phyloP scores from a whole-genome alignment of 2,113 vertebrate species.

The Chelonoidis abingdonii region DNA sequence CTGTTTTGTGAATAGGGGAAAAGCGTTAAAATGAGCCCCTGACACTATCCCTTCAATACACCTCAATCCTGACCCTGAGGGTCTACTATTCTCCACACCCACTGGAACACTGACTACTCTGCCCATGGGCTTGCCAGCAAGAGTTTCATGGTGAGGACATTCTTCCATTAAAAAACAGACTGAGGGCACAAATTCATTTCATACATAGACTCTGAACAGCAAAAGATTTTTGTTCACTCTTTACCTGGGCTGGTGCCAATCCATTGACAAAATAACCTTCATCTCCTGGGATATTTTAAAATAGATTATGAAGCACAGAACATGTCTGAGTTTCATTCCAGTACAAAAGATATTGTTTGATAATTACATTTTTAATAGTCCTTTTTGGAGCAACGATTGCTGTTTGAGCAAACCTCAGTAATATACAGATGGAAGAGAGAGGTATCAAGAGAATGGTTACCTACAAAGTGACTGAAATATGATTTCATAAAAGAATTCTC shows the following conservation, averaged over 20 bases:
- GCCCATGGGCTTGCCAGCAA: not conserved
- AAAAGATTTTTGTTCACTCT: not conserved
- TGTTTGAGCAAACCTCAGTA: not conserved
- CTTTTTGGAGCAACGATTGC: not conserved
- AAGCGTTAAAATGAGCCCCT: not conserved
- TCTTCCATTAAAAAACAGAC: not conserved
- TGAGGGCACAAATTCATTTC: not conserved
- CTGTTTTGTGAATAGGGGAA: not conserved
- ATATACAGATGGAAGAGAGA: not conserved
- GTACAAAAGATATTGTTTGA: not conserved
- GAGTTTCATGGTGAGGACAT: not conserved
- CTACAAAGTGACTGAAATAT: not conserved
- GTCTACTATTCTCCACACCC: not conserved
- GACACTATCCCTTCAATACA: not conserved
- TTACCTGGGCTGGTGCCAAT: not conserved
- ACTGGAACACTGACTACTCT: not conserved
- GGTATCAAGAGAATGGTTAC: not conserved
- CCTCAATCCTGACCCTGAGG: not conserved
- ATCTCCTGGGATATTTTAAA: not conserved
- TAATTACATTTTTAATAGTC: not conserved
- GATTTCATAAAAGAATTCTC: not conserved
- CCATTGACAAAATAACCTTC: not conserved
- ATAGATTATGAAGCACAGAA: not conserved
- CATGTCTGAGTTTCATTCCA: not conserved
- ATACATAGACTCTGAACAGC: fast-evolving